Evolutionary conservation across 2,113 vertebrate species (phyloP).

Genomic region (Anguilla rostrata): DNA sequence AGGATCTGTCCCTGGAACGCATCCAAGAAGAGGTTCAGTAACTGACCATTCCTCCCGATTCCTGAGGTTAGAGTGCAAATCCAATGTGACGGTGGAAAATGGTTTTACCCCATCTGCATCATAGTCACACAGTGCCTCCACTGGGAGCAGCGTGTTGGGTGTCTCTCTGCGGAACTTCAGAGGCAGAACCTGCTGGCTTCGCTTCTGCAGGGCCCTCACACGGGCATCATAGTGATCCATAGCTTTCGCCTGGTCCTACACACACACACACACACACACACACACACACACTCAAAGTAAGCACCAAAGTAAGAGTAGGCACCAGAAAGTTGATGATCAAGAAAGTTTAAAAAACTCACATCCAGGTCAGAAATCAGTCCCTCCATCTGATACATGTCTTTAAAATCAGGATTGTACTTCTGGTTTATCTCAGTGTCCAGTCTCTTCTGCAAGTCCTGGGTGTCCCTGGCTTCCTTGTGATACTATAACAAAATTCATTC

Average conservation of each 20-base stretch:
- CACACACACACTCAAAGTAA: background rate
- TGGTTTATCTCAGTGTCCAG: conserved; percentile 86
- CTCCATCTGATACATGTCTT: conserved; percentile 90
- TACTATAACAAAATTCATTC: conserved; percentile 66
- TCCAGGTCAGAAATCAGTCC: conserved; percentile 82
- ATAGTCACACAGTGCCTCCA: conserved; percentile 91
- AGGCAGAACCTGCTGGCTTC: conserved; percentile 83
- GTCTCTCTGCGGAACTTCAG: conserved; percentile 78
- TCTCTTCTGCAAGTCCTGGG: conserved; percentile 84
- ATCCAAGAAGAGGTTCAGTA: background rate
- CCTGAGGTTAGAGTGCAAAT: background rate
- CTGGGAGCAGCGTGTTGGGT: conserved; percentile 74
- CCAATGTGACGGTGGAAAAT: background rate
- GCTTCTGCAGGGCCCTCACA: conserved; percentile 79
- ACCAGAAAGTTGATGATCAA: background rate
- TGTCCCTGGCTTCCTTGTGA: conserved; percentile 85
- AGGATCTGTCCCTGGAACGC: conserved; percentile 75
- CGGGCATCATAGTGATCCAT: conserved; percentile 83
- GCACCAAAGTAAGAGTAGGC: background rate
- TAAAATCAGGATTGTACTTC: conserved; percentile 92
- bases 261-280: conserved; percentile 31
- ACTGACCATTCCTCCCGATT: background rate
- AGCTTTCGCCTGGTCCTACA: conserved; percentile 90
- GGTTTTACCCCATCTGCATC: conserved; percentile 79
- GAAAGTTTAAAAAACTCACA: conserved; percentile 67